Base-by-base conservation (phyloP, 2,888 invertebrate species). In the Malthinus flaveolus region DNA sequence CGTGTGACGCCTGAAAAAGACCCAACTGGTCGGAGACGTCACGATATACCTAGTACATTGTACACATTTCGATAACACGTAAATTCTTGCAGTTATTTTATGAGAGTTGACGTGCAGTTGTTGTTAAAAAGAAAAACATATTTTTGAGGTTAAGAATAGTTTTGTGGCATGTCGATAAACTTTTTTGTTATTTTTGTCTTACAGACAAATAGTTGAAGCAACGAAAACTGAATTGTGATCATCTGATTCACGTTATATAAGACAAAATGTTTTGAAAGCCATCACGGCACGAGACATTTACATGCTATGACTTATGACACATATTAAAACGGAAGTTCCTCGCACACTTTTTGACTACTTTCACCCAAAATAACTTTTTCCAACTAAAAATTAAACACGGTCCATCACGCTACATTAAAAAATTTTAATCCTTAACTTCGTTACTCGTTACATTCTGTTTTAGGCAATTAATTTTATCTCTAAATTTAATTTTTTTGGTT, bases 271-370 rank as follows among this genome's bases (percentile, higher is more conserved):
- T 39, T 7, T n/a, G 39, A 39, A 39, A 15, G 13, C 13, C 39
- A 39, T 39, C 39, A 39, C 13, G 13, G 15, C 12, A n/a, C 15
- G 13, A 7, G 11, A 39, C 39, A 15, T 39, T 39, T 39, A 39
- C 39, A 39, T 39, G 39, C 13, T 39, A 39, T 39, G 39, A 39
- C 23, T 23, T 23, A 23, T 23, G 23, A 23, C 23, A 23, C 39
- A 39, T n/a, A 11, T 39, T 39, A 39, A 39, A 39, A 39, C 39
- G 39, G 39, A 39, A 39, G 39, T 6, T 39, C 15, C 39, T 8
- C 5, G 39, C 39, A 12, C 9, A 39, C 39, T 39, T 11, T 37
- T 23, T 2, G 23, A 23, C 23, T 23, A 23, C 5, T 39, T 39
- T 39, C 8, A 15, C 12, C 39, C 11, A 39, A 39, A 39, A 39